Base-by-base conservation (phyloP, 2,888 invertebrate genomes). In the Sisyra terminalis region DNA sequence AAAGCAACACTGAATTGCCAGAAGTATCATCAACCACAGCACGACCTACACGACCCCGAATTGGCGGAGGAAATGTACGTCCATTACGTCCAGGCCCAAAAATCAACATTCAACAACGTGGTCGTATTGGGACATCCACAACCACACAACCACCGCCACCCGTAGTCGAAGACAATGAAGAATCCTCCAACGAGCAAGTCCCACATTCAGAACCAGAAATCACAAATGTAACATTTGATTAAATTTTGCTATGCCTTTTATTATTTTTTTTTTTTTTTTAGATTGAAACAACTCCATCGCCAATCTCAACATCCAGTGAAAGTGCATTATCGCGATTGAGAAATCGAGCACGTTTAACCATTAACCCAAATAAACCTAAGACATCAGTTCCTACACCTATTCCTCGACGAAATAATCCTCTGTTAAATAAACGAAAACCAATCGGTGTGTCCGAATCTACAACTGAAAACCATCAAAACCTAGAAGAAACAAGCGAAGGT, bases 21-120 rank as follows among this genome's bases (percentile, higher is more conserved):
- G 41, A 42, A 42, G 15, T 35, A 2, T 29, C 34, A 11, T 42
- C 42, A 7, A 36, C 40, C 29, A 44, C 40, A 34, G 14, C 36
- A n/a, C 64, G 2, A 51, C 57, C 36, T 62, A 64, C 47, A 58
- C 59, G 46, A 56, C 64, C 45, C 62, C 64, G 46, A 57, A 64
- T 45, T 63, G 65, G 38, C 34, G 45, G 45, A 11, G 45, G 42
- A 7, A 59, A 55, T 29, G 49, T 65, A 2, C 57, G 77, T 41
- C 70, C 78, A 0, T 62, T 78, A 40, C 65, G 79, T 44, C 79
- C 79, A 1, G 78, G 78, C 2, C 71, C 75, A 2, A 69, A 76
- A 52, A 62, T 81, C 38, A 78, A 75, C 55, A 58, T 78, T 47
- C 70, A 57, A 35, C 59, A 65, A 43, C 65, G 73, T 52, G 66